Evolutionary conservation across 1,140 invertebrate species (phyloP).

Genomic region (Camponotus vicinus): DNA sequence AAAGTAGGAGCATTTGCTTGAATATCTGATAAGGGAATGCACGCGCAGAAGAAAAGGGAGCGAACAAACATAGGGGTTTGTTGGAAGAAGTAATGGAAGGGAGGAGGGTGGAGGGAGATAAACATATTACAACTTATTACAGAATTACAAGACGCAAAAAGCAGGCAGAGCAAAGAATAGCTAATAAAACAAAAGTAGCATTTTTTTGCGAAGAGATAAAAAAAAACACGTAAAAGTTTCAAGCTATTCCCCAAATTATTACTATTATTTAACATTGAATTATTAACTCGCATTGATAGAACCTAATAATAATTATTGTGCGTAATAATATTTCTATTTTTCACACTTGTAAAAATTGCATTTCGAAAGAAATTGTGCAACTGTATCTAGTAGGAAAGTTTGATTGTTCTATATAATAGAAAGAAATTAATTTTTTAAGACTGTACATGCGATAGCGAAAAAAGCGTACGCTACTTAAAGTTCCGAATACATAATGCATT

Average conservation of each 20-base stretch:
- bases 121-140: slow-evolving; percentile 38
- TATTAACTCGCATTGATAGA: background rate
- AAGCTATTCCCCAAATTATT: background rate
- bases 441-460: background rate
- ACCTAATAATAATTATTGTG: background rate
- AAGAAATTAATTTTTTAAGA: slow-evolving; percentile 17
- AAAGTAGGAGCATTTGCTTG: slow-evolving; percentile 18
- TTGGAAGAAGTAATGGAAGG: slow-evolving; percentile 45
- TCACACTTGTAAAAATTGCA: slow-evolving; percentile 1
- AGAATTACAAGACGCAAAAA: slow-evolving; percentile 38
- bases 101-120: slow-evolving; percentile 1
- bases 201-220: background rate
- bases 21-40: slow-evolving; percentile 37
- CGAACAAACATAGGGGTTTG: slow-evolving; percentile 45
- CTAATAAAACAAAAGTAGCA: background rate
- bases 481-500: background rate
- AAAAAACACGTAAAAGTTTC: background rate
- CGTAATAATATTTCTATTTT: background rate
- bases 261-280: background rate
- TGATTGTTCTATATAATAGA: background rate
- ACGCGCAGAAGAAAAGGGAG: slow-evolving; percentile 23
- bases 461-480: background rate
- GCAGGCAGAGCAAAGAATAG: background rate
- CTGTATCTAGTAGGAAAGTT: background rate
- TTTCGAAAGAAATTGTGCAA: background rate